Evolutionary conservation across 2,888 invertebrate genomes (phyloP).

Genomic region (Brassicogethes aeneus): DNA sequence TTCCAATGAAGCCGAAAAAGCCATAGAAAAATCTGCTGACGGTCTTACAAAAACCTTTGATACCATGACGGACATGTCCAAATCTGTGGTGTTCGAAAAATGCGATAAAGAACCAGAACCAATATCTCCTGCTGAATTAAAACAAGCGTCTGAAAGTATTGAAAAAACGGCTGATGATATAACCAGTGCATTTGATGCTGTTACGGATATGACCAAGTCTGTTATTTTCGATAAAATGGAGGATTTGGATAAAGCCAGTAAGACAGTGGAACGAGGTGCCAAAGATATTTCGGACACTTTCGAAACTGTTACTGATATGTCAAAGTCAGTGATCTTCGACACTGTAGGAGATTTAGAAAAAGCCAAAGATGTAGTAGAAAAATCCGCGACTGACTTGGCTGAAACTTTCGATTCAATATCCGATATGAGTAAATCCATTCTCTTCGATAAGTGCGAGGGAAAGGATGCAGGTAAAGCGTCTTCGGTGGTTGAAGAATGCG

Average conservation of each 20-base stretch:
- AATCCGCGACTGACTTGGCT: conserved; percentile 7
- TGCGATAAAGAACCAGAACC: conserved; percentile 3
- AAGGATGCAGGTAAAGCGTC: not conserved
- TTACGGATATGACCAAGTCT: conserved; percentile 10
- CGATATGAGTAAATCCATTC: conserved; percentile 8
- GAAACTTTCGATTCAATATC: conserved; percentile 3
- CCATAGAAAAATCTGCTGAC: conserved; percentile 14
- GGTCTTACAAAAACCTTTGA: conserved; percentile 14
- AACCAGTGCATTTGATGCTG: conserved; percentile 5
- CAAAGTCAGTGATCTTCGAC: conserved; percentile 8
- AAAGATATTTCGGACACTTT: conserved; percentile 8
- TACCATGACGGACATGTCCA: conserved; percentile 15
- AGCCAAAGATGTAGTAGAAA: conserved; percentile 6
- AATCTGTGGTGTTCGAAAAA: conserved; percentile 12
- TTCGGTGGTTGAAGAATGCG: not conserved
- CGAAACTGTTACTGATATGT: conserved; percentile 7
- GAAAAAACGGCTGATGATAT: conserved; percentile 10
- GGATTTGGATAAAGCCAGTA: conserved; percentile 4
- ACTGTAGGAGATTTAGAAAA: conserved; percentile 6
- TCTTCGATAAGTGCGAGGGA: conserved; percentile 5
- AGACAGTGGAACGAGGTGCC: conserved; percentile 6
- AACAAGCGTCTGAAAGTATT: conserved; percentile 4
- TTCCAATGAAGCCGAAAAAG: conserved; percentile 14
- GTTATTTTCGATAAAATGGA: conserved; percentile 16
- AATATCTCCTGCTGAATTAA: conserved; percentile 1